These are phyloP conservation scores for Festucalex cinctus DNA, from an alignment of 2,113 vertebrate genomes.

Conservation along the genomic window DNA sequence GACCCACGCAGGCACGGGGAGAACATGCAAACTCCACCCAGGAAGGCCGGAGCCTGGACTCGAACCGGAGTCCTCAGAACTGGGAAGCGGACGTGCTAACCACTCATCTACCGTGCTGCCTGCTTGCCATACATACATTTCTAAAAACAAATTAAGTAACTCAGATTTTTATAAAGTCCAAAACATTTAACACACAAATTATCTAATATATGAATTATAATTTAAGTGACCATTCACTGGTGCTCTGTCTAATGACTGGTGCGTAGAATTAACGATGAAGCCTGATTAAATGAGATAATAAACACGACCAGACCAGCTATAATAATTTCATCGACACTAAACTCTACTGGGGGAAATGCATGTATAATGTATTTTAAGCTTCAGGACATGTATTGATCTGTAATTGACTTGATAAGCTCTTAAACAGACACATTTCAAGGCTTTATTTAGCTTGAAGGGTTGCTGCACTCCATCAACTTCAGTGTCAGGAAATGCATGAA, in stretches of 20 bases:
- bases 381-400: slow-evolving; percentile 64
- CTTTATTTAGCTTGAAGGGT: slow-evolving; percentile 38
- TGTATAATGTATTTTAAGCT: slow-evolving; percentile 56
- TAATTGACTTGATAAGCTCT: slow-evolving; percentile 55
- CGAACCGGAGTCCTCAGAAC: no score
- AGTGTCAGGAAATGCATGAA: neutral
- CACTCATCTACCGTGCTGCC: no score
- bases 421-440: slow-evolving; percentile 37
- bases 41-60: no score
- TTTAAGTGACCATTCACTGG: neutral
- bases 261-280: no score
- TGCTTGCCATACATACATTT: no score
- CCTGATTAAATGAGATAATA: slow-evolving; percentile 63
- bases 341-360: slow-evolving; percentile 49
- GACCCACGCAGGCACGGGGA: no score
- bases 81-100: no score
- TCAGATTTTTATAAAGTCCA: no score
- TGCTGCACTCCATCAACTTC: neutral
- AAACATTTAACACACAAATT: no score
- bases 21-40: no score
- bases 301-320: slow-evolving; percentile 44
- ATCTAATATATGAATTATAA: neutral
- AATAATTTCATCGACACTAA: slow-evolving; percentile 48
- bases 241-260: no score
- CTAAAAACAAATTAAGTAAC: no score